Percentiles rank a stretch among this genome's conserved stretches.
Evolutionary conservation across 2,113 vertebrate species (phyloP).

Genomic region (Cebidichthys violaceus): DNA sequence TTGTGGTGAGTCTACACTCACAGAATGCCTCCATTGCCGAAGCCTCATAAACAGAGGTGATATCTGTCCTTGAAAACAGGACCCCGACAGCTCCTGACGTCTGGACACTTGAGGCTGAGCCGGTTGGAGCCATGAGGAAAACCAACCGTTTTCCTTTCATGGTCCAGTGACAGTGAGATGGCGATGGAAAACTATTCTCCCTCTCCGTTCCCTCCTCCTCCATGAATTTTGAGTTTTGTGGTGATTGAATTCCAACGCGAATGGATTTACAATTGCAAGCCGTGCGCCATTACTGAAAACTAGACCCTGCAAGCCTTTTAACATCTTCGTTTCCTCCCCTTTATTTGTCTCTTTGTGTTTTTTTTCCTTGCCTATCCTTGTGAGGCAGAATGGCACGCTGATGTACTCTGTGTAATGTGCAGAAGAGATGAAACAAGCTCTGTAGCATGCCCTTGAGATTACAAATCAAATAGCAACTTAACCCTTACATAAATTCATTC

Average conservation of each 20-base stretch:
- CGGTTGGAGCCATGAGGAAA: neutral
- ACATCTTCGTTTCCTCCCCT: constrained; percentile 8
- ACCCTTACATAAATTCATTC: constrained; percentile 72
- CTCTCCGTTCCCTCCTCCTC: neutral
- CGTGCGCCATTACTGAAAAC: constrained; percentile 26
- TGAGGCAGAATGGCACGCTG: constrained; percentile 59
- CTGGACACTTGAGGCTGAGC: constrained; percentile 12
- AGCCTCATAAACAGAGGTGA: too few species aligned
- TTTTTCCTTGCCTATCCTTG: constrained; percentile 27
- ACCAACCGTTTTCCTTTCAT: constrained; percentile 27
- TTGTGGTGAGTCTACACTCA: too few species aligned
- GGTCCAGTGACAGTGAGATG: constrained; percentile 23
- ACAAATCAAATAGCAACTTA: constrained; percentile 72
- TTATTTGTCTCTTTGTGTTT: constrained; percentile 16
- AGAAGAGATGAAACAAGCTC: constrained; percentile 59
- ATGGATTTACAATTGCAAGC: constrained; percentile 67
- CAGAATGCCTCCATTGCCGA: too few species aligned
- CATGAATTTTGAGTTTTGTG: constrained; percentile 34
- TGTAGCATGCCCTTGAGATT: constrained; percentile 68
- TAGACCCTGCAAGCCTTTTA: constrained; percentile 19
- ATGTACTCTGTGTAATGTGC: constrained; percentile 76
- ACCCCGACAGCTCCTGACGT: neutral
- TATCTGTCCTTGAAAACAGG: neutral
- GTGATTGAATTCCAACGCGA: constrained; percentile 66
- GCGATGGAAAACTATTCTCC: constrained; percentile 24